Evolutionary conservation across 23 tunicate species (phyloP).

Genomic region (Ascidia mentula): DNA sequence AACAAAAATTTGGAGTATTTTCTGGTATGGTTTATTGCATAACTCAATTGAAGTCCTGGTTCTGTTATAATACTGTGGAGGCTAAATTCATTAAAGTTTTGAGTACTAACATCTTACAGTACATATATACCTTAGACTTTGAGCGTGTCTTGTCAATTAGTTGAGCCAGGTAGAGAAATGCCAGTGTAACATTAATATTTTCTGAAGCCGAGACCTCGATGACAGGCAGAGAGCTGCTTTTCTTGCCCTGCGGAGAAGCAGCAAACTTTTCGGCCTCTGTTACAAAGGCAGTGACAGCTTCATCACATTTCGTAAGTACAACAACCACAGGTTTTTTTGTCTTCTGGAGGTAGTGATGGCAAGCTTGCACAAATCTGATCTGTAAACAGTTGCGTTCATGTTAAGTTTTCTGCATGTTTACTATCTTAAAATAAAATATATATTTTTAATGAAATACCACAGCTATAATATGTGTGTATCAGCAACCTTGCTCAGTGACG

Average conservation of each 20-base stretch:
- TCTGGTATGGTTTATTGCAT: no score
- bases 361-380: slow-evolving; percentile 72
- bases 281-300: slow-evolving; percentile 39
- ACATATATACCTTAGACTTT: slow-evolving; percentile 43
- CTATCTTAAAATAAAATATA: no score
- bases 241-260: slow-evolving; percentile 53
- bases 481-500: no score
- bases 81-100: no score
- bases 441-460: no score
- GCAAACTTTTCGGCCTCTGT: slow-evolving; percentile 74
- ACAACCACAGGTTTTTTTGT: slow-evolving; percentile 81
- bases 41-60: no score
- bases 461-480: no score
- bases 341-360: slow-evolving; percentile 67
- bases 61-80: no score
- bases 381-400: no score
- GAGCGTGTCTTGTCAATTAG: slow-evolving; percentile 82
- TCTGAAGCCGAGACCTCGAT: slow-evolving; percentile 93
- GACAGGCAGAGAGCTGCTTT: slow-evolving; percentile 41
- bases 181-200: slow-evolving; percentile 76
- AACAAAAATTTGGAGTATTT: no score
- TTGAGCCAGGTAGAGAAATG: slow-evolving; percentile 80
- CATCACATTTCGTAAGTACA: slow-evolving; percentile 88
- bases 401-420: no score
- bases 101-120: neutral